Conservation (phyloP, 2,888 invertebrate genomes). For the Drosophila quasianomalipes region DNA sequence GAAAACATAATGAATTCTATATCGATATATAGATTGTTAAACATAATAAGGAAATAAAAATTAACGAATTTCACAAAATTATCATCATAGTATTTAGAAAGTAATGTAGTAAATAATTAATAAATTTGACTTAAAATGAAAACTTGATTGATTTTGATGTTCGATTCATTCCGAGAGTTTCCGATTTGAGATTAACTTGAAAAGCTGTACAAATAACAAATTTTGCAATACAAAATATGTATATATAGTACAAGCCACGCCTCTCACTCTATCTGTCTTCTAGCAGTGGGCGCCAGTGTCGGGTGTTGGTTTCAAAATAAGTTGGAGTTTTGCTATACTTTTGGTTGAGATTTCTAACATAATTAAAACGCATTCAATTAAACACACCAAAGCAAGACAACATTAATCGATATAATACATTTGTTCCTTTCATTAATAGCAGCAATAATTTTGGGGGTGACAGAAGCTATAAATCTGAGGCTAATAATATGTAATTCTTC, state of each 20-base stretch:
- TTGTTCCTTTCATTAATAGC: conserved; percentile 8
- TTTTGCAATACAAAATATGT: conserved; percentile 68
- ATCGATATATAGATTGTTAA: conserved; percentile 36
- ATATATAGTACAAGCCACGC: conserved; percentile 60
- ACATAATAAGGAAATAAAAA: conserved; percentile 58
- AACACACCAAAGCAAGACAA: conserved; percentile 75
- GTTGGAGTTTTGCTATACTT: conserved; percentile 51
- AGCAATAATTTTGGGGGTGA: neutral
- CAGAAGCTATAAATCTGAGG: conserved; percentile 20
- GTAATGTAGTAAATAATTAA: conserved; percentile 42
- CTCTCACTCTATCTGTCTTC: conserved; percentile 14
- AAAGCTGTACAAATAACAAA: conserved; percentile 57
- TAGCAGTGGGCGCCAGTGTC: conserved; percentile 8
- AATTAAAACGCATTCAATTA: conserved; percentile 78
- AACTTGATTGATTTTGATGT: conserved; percentile 29
- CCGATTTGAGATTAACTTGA: conserved; percentile 30
- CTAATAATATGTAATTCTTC: conserved; percentile 8
- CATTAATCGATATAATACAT: conserved; percentile 26
- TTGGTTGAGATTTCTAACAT: conserved; percentile 75
- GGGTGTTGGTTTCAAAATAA: conserved; percentile 27
- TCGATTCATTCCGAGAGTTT: conserved; percentile 7
- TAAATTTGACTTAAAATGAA: conserved; percentile 45
- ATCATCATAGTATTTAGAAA: conserved; percentile 31
- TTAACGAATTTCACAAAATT: conserved; percentile 51
- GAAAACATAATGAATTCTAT: conserved; percentile 63